A percentile compares a stretch with the other conserved stretches of the same genome.
Evolutionary conservation across 1,140 invertebrate species (phyloP).

Genomic region (Megalonaias nervosa): DNA sequence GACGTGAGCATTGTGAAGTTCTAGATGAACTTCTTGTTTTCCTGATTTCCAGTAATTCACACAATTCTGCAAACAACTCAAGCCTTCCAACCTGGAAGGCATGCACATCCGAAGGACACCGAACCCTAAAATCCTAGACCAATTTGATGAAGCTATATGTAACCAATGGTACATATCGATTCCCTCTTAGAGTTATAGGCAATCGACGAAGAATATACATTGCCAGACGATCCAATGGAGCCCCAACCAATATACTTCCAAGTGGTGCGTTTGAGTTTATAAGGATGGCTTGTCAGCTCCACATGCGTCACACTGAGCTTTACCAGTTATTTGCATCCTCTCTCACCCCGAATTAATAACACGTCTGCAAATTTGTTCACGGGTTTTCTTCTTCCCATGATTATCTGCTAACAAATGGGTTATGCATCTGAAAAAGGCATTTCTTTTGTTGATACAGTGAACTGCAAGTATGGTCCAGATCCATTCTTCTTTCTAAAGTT

Average conservation of each 20-base stretch:
- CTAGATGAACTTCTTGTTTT: slow-evolving; percentile 28
- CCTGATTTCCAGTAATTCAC: slow-evolving; percentile 13
- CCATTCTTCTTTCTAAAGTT: slow-evolving; percentile 1
- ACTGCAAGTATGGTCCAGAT: background rate
- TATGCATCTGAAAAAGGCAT: background rate
- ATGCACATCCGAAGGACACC: slow-evolving; percentile 38
- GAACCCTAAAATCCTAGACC: slow-evolving; percentile 51
- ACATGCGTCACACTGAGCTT: slow-evolving; percentile 10
- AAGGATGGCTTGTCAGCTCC: background rate
- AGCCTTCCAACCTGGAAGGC: slow-evolving; percentile 36
- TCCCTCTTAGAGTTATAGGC: slow-evolving; percentile 23
- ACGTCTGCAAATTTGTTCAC: background rate
- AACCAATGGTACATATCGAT: slow-evolving; percentile 49
- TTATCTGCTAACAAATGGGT: background rate
- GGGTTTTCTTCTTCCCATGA: background rate
- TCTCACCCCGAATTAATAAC: slow-evolving; percentile 3
- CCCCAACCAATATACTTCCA: background rate
- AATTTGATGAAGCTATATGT: slow-evolving; percentile 54
- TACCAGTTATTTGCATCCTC: background rate
- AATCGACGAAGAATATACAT: slow-evolving; percentile 26
- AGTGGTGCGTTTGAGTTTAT: slow-evolving; percentile 4
- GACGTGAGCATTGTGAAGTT: slow-evolving; percentile 36
- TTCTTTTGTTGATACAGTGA: background rate
- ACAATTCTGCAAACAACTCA: slow-evolving; percentile 39
- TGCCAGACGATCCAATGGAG: slow-evolving; percentile 9